Evolutionary conservation across 2,888 invertebrate species (phyloP), one percentile per base, ranked within the genome.

Genomic region (Perizoma flavofasciatum): DNA sequence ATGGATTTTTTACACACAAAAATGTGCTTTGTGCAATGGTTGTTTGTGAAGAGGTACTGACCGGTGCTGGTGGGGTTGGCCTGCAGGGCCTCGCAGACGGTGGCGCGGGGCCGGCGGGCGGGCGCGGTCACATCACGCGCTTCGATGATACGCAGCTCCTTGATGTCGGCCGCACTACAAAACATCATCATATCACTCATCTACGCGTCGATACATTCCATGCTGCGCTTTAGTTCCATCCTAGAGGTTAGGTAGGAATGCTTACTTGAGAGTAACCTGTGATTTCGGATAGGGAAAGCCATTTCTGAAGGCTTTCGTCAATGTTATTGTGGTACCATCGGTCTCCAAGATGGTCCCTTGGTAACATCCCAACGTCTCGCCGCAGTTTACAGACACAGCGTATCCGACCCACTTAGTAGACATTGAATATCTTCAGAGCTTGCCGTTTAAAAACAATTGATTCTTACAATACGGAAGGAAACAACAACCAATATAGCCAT

Each of bases 311-410:
- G 96, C 95, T 81, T 96, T 95, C 7, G 94, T 94, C 59, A 98
- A 93, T 1, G 96, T 96, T 66, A 98, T 94, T 50, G 94, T 93
- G 47, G 91, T 88, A 52, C 94, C 94, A 74, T 96, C 96, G 34
- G 97, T 95, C 73, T 94, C 93, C 56, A 94, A 88, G 65, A 98
- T 97, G 48, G 93, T 93, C 40, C 94, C 97, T 86, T 98, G 97
- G 81, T 96, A 98, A 63, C 95, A 95, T 49, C 97, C 97, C 65
- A 96, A 84, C 48, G 94, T 94, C 61, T 95, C 95, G 34, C 94
- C 94, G 83, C 97, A 97, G 81, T 96, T 95, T 62, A 98, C 95
- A 11, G 97, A 97, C 67, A 98, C 96, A 69, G 96, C 95, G 82
- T 95, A 96, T 53, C 97, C 98, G 66, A 95, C 83, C 94, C 94